These are phyloP conservation scores for Anseranas semipalmata DNA, from an alignment of 2,113 vertebrate genomes.

Conservation along the genomic window DNA sequence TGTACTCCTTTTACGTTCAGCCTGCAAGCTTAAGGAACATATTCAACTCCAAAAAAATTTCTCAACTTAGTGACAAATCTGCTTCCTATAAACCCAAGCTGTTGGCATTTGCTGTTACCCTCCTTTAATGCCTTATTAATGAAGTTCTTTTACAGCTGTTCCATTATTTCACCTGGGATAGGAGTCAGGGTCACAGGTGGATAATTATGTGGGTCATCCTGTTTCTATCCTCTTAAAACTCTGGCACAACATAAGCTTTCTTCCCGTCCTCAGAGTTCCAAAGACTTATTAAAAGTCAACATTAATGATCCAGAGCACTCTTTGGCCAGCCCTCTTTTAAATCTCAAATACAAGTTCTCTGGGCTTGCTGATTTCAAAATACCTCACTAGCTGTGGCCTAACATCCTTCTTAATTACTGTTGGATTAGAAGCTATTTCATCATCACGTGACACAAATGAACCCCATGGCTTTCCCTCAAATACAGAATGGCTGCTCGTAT, in stretches of 20 bases:
- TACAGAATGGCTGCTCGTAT: rapidly evolving
- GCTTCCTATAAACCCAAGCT: constrained; percentile 64
- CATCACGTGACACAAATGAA: background rate
- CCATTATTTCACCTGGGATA: constrained; percentile 69
- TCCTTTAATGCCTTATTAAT: constrained; percentile 68
- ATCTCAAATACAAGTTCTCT: background rate
- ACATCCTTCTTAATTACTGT: constrained; percentile 25
- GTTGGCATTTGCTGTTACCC: constrained; percentile 57
- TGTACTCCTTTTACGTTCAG: constrained; percentile 24
- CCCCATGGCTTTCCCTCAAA: background rate
- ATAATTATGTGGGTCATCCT: constrained; percentile 62
- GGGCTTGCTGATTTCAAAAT: constrained; percentile 49
- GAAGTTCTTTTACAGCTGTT: constrained; percentile 68
- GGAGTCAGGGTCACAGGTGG: constrained; percentile 65
- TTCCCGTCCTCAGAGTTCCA: constrained; percentile 48
- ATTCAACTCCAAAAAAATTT: constrained; percentile 29
- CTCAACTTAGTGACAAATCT: constrained; percentile 62
- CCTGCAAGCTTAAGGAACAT: background rate
- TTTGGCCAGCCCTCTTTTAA: constrained; percentile 46
- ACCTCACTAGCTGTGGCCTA: constrained; percentile 46
- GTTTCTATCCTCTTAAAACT: constrained; percentile 67
- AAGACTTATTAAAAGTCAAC: constrained; percentile 67
- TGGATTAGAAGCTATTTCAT: constrained; percentile 44
- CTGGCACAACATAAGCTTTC: constrained; percentile 46
- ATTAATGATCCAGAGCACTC: constrained; percentile 50